Conservation (phyloP, 64 coral and sea anemone species). For the Hydrozoanthus tunicans region DNA sequence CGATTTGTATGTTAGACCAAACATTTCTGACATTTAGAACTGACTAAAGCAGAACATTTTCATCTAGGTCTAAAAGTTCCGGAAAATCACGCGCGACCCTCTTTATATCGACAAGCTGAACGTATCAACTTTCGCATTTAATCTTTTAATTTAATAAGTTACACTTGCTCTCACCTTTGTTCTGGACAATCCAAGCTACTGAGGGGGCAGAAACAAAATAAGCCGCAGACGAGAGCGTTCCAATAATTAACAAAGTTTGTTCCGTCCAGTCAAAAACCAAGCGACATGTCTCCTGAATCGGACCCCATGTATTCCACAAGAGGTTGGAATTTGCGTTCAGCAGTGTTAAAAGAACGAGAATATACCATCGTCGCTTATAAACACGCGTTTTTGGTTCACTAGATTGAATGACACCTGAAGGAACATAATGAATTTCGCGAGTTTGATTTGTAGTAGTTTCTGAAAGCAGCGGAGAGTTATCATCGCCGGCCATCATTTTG, state of each 20-base stretch:
- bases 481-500: background rate
- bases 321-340: conserved; percentile 25
- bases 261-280: conserved; percentile 68
- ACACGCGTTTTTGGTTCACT: background rate
- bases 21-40: too few species aligned
- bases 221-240: background rate
- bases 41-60: too few species aligned
- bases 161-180: background rate
- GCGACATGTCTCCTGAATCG: conserved; percentile 56
- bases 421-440: background rate
- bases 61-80: too few species aligned
- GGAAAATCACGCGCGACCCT: too few species aligned
- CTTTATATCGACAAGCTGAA: too few species aligned
- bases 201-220: background rate
- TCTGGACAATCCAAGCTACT: background rate
- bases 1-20: too few species aligned
- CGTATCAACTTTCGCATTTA: too few species aligned
- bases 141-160: too few species aligned
- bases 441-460: background rate
- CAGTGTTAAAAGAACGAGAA: conserved; percentile 53
- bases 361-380: conserved; percentile 75
- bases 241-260: conserved; percentile 17
- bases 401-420: background rate
- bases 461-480: background rate
- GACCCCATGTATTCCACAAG: conserved; percentile 68